Percentiles rank a stretch among this genome's conserved stretches.
Evolutionary conservation across 2,797 vertebrate genomes (phyloP).

Genomic region (Esox lucius): DNA sequence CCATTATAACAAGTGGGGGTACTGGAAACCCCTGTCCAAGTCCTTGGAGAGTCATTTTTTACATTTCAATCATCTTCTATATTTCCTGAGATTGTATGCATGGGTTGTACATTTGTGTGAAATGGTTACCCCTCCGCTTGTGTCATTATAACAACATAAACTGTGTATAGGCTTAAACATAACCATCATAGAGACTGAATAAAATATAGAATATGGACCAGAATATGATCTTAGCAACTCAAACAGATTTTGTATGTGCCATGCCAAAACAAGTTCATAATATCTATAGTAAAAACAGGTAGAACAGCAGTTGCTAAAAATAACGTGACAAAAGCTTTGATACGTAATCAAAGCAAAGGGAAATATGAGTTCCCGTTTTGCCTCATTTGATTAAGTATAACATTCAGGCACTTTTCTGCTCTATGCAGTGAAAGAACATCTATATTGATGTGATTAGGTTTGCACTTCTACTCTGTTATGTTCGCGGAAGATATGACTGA

Average conservation of each 20-base stretch:
- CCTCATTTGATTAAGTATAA: neutral
- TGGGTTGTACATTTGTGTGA: neutral
- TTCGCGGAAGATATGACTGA: slow-evolving; percentile 12
- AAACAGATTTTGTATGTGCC: neutral
- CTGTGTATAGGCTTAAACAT: too few species aligned
- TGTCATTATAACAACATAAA: too few species aligned
- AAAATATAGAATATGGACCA: neutral
- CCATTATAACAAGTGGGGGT: neutral
- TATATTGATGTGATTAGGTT: neutral
- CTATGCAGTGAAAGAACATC: neutral
- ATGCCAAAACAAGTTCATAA: neutral
- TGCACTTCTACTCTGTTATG: slow-evolving; percentile 23
- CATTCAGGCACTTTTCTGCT: neutral
- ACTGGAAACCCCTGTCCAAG: neutral
- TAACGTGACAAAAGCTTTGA: neutral
- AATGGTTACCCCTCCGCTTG: too few species aligned
- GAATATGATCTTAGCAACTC: neutral
- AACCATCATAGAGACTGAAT: neutral
- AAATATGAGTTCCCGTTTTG: slow-evolving; percentile 2
- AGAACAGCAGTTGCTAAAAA: neutral
- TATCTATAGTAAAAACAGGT: neutral
- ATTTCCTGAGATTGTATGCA: slow-evolving; percentile 1
- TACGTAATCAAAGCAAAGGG: neutral
- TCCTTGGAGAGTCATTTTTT: too few species aligned
- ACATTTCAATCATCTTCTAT: neutral